phyloP scores from a whole-genome alignment of 1,140 invertebrate genomes.

The Leptonema lineaticorne region DNA sequence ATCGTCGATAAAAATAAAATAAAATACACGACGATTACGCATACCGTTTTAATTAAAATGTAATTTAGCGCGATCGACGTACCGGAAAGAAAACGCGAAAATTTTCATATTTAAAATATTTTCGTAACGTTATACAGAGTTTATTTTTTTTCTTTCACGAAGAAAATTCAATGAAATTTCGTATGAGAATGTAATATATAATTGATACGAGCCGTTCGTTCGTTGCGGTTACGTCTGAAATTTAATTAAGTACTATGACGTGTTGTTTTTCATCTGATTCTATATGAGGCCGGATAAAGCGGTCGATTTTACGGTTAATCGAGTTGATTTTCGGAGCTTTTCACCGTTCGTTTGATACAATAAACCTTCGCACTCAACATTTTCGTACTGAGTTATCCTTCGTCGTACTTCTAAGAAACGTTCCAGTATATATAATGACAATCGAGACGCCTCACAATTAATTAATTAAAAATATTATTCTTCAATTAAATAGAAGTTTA shows the following conservation, averaged over 20 bases:
- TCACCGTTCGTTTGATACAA: not conserved
- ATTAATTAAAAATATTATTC: too few species aligned
- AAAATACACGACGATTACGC: too few species aligned
- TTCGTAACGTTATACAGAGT: not conserved
- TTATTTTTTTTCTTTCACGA: not conserved
- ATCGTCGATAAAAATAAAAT: too few species aligned
- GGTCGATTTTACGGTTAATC: not conserved
- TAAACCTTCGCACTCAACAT: too few species aligned
- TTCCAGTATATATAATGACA: too few species aligned
- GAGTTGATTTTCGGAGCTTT: not conserved
- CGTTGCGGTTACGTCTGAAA: not conserved
- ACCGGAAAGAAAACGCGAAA: not conserved
- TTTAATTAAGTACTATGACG: not conserved
- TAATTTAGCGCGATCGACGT: not conserved
- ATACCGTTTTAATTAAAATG: not conserved
- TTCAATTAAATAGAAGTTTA: too few species aligned
- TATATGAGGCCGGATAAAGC: not conserved
- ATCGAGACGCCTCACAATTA: too few species aligned
- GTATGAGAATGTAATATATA: not conserved
- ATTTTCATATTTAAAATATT: not conserved
- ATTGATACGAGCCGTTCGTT: not conserved
- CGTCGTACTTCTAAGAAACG: too few species aligned
- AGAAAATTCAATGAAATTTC: not conserved
- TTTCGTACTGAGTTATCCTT: too few species aligned
- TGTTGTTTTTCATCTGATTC: not conserved